A percentile compares a stretch with the other conserved stretches of the same genome.
Conservation (phyloP, 1,140 invertebrate species). For the Papilio dardanus region DNA sequence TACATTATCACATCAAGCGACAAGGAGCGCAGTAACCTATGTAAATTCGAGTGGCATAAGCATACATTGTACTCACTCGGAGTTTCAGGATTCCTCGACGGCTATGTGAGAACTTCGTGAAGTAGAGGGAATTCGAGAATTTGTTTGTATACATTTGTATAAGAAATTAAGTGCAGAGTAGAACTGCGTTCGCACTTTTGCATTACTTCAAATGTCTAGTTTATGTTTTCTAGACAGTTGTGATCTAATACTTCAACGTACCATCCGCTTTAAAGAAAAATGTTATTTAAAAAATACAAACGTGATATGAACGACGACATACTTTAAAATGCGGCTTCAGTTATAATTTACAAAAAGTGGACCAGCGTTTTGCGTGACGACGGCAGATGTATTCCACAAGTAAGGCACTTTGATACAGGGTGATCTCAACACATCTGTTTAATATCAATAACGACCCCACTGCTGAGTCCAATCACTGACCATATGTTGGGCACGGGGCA, state of each 20-base stretch:
- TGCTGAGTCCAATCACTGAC: slow-evolving; percentile 47
- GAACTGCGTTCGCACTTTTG: slow-evolving; percentile 40
- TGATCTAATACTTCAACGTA: too few species aligned
- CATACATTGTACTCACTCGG: slow-evolving; percentile 61
- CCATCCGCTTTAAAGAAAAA: not conserved
- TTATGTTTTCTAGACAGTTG: not conserved
- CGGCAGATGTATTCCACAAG: slow-evolving; percentile 26
- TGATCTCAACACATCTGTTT: slow-evolving; percentile 43
- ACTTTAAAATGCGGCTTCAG: not conserved
- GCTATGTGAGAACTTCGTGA: slow-evolving; percentile 65
- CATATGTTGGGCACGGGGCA: slow-evolving; percentile 55
- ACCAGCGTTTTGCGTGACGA: slow-evolving; percentile 22
- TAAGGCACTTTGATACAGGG: slow-evolving; percentile 10
- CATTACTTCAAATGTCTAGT: not conserved
- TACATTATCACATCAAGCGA: slow-evolving; percentile 49
- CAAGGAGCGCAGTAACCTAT: slow-evolving; percentile 58
- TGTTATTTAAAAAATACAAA: not conserved
- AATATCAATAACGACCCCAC: slow-evolving; percentile 47
- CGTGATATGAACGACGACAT: not conserved
- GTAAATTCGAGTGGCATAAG: slow-evolving; percentile 60
- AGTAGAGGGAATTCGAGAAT: slow-evolving; percentile 56
- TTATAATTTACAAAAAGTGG: not conserved
- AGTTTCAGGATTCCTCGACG: slow-evolving; percentile 64
- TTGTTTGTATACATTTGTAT: slow-evolving; percentile 72
- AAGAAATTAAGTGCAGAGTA: slow-evolving; percentile 63